Percentiles rank a stretch among this genome's conserved stretches.
phyloP scores from a whole-genome alignment of 2,113 vertebrate genomes.

The Urocolius indicus region DNA sequence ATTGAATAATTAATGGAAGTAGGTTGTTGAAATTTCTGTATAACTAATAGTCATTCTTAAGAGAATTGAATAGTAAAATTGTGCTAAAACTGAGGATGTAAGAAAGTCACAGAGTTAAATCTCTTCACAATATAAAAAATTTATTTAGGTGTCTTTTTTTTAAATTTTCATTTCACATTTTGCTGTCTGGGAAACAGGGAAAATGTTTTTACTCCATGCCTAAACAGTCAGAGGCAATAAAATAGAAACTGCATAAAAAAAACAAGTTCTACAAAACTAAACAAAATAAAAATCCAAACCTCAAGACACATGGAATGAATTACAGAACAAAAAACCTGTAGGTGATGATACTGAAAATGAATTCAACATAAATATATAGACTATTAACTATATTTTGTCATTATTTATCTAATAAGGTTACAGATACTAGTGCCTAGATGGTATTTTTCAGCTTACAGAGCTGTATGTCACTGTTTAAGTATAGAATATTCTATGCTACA shows the following conservation, averaged over 20 bases:
- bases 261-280: background rate
- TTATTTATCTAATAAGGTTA: background rate
- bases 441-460: background rate
- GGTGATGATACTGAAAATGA: background rate
- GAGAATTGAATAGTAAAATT: background rate
- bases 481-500: background rate
- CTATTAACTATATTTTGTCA: background rate
- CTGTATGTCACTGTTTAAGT: background rate
- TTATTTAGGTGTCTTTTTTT: background rate
- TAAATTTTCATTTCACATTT: background rate
- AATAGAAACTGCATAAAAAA: background rate
- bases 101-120: background rate
- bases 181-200: background rate
- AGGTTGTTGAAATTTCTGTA: background rate
- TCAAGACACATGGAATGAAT: background rate
- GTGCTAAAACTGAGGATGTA: background rate
- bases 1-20: background rate
- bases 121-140: background rate
- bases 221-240: background rate
- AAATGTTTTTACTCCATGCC: background rate
- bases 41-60: background rate
- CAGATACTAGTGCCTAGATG: background rate
- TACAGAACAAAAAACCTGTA: background rate
- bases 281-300: background rate
- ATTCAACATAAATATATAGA: background rate